phyloP scores from a whole-genome alignment of 2,888 invertebrate genomes.

The Dermolepida albohirtum region DNA sequence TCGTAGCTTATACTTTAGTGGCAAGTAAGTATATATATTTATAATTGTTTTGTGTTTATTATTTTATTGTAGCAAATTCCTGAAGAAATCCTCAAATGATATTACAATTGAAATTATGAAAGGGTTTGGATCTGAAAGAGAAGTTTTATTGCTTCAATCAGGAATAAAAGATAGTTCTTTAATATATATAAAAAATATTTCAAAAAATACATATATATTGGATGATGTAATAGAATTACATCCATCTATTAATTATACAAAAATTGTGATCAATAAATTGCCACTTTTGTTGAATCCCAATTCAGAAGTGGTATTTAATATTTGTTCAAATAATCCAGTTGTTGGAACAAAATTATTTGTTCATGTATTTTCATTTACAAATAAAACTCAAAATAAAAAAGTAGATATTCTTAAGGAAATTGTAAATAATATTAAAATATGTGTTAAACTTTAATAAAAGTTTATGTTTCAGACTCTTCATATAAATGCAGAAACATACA shows the following conservation, averaged over 20 bases:
- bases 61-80: constrained; percentile 17
- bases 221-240: constrained; percentile 17
- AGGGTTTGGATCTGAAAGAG: constrained; percentile 12
- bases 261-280: background rate
- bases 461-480: constrained; percentile 47
- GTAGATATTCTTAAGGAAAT: constrained; percentile 46
- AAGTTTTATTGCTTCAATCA: constrained; percentile 12
- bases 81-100: background rate
- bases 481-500: constrained; percentile 47
- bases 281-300: constrained; percentile 11
- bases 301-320: constrained; percentile 5
- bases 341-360: constrained; percentile 14
- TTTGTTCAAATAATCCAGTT: constrained; percentile 1
- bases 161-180: background rate
- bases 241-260: background rate
- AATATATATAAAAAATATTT: constrained; percentile 14
- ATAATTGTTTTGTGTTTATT: background rate
- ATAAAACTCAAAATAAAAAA: background rate
- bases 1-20: constrained; percentile 21
- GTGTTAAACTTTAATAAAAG: background rate
- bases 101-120: constrained; percentile 23
- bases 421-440: constrained; percentile 42
- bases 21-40: constrained; percentile 15
- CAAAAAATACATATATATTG: constrained; percentile 10
- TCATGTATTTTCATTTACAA: constrained; percentile 28